A percentile compares a stretch with the other conserved stretches of the same genome.
Evolutionary conservation across 2,888 invertebrate genomes (phyloP).

Genomic region (Aphodius sticticus): DNA sequence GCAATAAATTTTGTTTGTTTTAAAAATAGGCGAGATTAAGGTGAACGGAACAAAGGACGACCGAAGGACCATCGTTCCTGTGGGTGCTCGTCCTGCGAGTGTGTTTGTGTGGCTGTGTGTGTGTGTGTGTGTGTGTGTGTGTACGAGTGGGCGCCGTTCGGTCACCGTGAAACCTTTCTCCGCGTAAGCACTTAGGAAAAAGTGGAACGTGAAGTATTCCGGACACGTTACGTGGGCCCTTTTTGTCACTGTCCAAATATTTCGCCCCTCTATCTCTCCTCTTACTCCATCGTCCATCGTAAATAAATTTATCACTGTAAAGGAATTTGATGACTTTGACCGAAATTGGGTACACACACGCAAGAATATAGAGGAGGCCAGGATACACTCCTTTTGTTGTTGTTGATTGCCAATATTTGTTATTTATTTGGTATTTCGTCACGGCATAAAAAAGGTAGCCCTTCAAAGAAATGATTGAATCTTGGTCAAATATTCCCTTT

Average conservation of each 20-base stretch:
- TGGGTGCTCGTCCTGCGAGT: constrained; percentile 12
- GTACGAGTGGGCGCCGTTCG: constrained; percentile 4
- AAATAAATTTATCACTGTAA: constrained; percentile 21
- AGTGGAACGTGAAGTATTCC: constrained; percentile 19
- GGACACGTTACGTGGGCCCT: constrained; percentile 18
- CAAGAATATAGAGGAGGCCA: background rate
- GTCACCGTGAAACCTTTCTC: background rate
- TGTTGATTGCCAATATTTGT: background rate
- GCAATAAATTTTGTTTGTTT: constrained; percentile 24
- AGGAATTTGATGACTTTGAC: constrained; percentile 4
- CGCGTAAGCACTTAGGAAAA: constrained; percentile 20
- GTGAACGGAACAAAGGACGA: constrained; percentile 14
- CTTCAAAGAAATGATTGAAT: background rate
- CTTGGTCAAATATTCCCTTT: too few relatives aligned
- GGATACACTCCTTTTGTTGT: background rate
- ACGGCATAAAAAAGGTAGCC: background rate
- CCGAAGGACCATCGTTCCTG: constrained; percentile 6
- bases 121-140: constrained; percentile 8
- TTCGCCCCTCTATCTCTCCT: background rate
- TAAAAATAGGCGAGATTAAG: constrained; percentile 24
- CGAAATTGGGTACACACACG: background rate
- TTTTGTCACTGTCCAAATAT: constrained; percentile 25
- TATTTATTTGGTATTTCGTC: background rate
- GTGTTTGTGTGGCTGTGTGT: constrained; percentile 11
- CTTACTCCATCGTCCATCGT: constrained; percentile 10